phyloP scores from a whole-genome alignment of 2,797 vertebrate species.

The Scarus forsteni region DNA sequence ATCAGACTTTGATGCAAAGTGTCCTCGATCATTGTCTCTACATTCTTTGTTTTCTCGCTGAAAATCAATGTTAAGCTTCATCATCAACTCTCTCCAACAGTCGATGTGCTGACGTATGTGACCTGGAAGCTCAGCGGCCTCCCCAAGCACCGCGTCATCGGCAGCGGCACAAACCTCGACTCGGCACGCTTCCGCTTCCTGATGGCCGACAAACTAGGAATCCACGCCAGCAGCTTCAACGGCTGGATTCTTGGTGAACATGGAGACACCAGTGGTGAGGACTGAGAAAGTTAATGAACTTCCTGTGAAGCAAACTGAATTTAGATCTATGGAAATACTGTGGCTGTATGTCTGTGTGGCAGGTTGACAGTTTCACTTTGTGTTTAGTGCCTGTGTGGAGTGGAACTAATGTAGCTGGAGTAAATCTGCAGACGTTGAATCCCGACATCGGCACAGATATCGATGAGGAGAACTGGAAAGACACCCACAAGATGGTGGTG shows the following conservation, averaged over 20 bases:
- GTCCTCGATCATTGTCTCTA: too few species aligned
- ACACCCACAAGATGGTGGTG: conserved; percentile 93
- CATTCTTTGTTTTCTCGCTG: background rate
- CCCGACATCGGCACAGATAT: conserved; percentile 90
- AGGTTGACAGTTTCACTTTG: background rate
- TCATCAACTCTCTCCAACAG: conserved; percentile 65
- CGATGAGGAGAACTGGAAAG: conserved; percentile 93
- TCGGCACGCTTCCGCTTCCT: conserved; percentile 94
- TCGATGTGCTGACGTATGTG: conserved; percentile 95
- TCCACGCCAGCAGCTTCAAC: conserved; percentile 93
- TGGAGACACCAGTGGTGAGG: conserved; percentile 95
- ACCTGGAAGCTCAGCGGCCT: conserved; percentile 99
- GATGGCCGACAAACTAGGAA: conserved; percentile 93
- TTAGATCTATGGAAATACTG: background rate
- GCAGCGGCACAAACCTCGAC: conserved; percentile 97
- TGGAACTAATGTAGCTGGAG: conserved; percentile 93
- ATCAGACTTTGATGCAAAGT: too few species aligned
- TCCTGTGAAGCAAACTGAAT: background rate
- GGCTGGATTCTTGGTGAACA: conserved; percentile 97
- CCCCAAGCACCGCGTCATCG: conserved; percentile 95
- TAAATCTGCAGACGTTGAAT: conserved; percentile 92
- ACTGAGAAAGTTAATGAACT: background rate
- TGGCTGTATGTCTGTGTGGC: background rate
- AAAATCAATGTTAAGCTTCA: background rate
- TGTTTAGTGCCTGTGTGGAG: conserved; percentile 95